Base-by-base conservation (phyloP, 2,113 vertebrate genomes). In the Actenoides lindsayi region DNA sequence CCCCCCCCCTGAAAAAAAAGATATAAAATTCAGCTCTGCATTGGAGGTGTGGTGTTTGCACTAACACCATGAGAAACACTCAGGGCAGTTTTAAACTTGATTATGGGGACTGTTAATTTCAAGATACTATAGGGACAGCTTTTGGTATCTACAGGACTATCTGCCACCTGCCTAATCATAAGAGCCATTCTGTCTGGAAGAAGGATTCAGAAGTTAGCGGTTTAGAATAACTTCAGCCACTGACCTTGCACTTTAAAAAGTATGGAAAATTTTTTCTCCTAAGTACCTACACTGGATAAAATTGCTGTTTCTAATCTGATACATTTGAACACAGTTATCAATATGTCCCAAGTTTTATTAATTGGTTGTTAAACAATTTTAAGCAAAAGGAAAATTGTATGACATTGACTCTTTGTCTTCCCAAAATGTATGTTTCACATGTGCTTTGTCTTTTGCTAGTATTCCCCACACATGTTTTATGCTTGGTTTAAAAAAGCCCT, bases 191-290 rank as follows among this genome's bases (percentile, higher is more conserved):
- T 56, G 4, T 86, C 21, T 74, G 59, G 35, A 89, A 83, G 50
- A 83, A 62, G n/a, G 35, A 63, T 53, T 86, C 15, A 57, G 27
- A 91, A 79, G 68, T 93, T 24, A 67, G 65, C 21, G 19, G 23
- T 60, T 90, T 80, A 60, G 21, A 90, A 6, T 69, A 87, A 71
- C 50, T 90, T 92, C 30, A 48, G n/a, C 17, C 42, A 15, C 4
- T 44, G 74, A 87, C 27, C 30, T 87, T 88, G 35, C 28, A 42
- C 14, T 78, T 93, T n/a, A 69, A 44, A 69, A 93, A 76, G 24
- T 10, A 13, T 21, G 16, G 42, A 19, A 2, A 2, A 5, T 37
- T 60, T 75, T 87, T 87, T 48, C 0, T 28, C 33, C 23, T 28
- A 27, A 50, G 28, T 77, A 59, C 25, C 17, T 63, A 19, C 3